phyloP scores from a whole-genome alignment of 2,888 invertebrate species.

The Platerodrilus igneus region DNA sequence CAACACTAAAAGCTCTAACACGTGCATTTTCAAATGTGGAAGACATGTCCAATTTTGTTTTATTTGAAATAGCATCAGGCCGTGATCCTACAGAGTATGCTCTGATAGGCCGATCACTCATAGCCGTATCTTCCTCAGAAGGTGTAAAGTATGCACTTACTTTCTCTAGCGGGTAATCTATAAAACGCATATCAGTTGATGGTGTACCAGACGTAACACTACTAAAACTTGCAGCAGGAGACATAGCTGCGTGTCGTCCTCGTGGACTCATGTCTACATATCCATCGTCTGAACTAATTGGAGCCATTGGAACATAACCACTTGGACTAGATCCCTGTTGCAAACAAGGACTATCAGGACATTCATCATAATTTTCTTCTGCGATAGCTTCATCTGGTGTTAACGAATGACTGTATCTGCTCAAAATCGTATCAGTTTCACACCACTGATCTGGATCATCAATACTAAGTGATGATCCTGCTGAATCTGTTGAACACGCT shows the following conservation, averaged over 20 bases:
- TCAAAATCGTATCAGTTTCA: constrained; percentile 31
- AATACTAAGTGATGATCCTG: constrained; percentile 64
- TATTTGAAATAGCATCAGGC: constrained; percentile 52
- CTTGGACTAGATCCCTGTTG: constrained; percentile 27
- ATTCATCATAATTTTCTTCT: constrained; percentile 61
- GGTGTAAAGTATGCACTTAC: constrained; percentile 68
- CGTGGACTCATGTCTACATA: constrained; percentile 59
- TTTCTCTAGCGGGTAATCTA: constrained; percentile 77
- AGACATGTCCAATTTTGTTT: constrained; percentile 40
- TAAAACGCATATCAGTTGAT: constrained; percentile 71
- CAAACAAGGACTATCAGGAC: constrained; percentile 42
- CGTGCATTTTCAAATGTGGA: constrained; percentile 52
- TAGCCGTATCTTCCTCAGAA: constrained; percentile 54
- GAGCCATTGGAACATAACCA: constrained; percentile 65
- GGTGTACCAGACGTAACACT: constrained; percentile 77
- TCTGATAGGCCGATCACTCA: constrained; percentile 58
- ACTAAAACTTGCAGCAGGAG: constrained; percentile 64
- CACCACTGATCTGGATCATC: constrained; percentile 53
- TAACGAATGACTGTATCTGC: constrained; percentile 51
- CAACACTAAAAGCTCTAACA: constrained; percentile 73
- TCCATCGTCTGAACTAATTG: constrained; percentile 47
- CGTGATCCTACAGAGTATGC: constrained; percentile 84
- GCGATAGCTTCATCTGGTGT: constrained; percentile 63
- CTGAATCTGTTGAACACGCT: constrained; percentile 58
- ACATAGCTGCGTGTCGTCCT: constrained; percentile 46